Base-by-base conservation (phyloP, 92 coral and sea anemone species). In the Siderastrea radians region DNA sequence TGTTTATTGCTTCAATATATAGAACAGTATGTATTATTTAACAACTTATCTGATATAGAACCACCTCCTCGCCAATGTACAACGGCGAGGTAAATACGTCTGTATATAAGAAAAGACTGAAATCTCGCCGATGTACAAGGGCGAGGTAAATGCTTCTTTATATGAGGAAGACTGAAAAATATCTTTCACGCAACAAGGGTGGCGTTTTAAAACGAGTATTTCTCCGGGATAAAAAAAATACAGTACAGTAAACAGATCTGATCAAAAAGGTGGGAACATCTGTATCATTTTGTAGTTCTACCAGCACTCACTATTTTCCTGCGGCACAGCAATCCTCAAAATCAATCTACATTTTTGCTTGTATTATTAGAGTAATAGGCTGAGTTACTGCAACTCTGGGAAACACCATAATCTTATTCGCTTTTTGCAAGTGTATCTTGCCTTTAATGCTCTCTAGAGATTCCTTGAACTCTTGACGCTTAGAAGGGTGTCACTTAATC, bases 401-500 rank as follows among this genome's bases (percentile, higher is more conserved):
- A 3, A 74, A 74, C 63, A 9, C 7, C 6, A 53, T 74, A 46
- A 50, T 74, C 61, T 16, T 74, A 52, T 3, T 52, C 47, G 78
- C 78, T 52, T 68, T 77, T 57, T 53, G 68, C 81, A 43, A 77
- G 68, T 77, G 81, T 53, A 16, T 74, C 62, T 74, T 1, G 79
- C 64, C 43, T 53, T 74, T 67, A 10, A 67, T 16, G 19, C 15
- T 14, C 66, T 17, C 66, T 61, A 5, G 49, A 68, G 51, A 68
- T 68, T 26, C 49, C 74, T 49, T 8, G 14, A 7, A 7, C 2
- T 68, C 17, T 49, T 68, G 49, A 68, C 74, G 7, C 15, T 43
- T 43, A 7, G 14, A 68, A 49, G 74, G 49, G 9, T 68, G 38
- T 26, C 38, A 26, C 38, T 26, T 26, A 26, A 26, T 26, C 38